A percentile compares a stretch with the other conserved stretches of the same genome.
Conservation (phyloP, 2,888 invertebrate species). For the Calliscelio sp. region DNA sequence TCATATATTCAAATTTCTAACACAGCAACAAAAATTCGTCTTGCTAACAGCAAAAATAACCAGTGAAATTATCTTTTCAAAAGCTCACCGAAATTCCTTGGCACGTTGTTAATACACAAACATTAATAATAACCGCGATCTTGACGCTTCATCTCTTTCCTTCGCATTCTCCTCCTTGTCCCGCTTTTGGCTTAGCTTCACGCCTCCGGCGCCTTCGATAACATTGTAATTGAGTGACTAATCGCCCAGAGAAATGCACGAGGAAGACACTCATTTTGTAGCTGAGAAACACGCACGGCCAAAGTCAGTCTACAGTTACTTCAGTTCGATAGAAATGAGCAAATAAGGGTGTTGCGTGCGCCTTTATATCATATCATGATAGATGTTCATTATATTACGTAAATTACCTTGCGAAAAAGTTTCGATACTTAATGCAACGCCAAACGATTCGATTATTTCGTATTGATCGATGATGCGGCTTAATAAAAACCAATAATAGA, state of each 20-base stretch:
- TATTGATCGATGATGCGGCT: background rate
- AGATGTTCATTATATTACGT: slow-evolving; percentile 60
- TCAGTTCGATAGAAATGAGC: slow-evolving; percentile 62
- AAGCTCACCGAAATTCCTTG: background rate
- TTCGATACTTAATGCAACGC: slow-evolving; percentile 37
- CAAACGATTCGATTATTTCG: slow-evolving; percentile 22
- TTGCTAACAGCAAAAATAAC: too few relatives aligned
- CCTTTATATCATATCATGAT: slow-evolving; percentile 41
- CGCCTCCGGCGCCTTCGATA: slow-evolving; percentile 65
- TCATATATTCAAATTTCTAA: too few relatives aligned
- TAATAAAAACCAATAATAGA: background rate
- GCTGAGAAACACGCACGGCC: slow-evolving; percentile 55
- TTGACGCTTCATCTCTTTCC: background rate
- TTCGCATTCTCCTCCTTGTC: background rate
- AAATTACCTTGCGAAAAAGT: slow-evolving; percentile 52
- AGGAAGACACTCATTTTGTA: slow-evolving; percentile 68
- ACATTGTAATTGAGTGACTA: slow-evolving; percentile 73
- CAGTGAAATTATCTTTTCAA: background rate
- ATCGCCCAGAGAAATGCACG: slow-evolving; percentile 61
- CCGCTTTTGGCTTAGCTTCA: slow-evolving; percentile 21
- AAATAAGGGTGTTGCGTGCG: slow-evolving; percentile 69
- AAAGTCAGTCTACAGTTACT: slow-evolving; percentile 68
- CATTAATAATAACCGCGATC: slow-evolving; percentile 30
- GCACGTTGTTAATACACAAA: background rate
- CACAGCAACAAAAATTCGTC: too few relatives aligned